Base-by-base conservation (phyloP, 2,113 vertebrate genomes). In the Stegostoma tigrinum region DNA sequence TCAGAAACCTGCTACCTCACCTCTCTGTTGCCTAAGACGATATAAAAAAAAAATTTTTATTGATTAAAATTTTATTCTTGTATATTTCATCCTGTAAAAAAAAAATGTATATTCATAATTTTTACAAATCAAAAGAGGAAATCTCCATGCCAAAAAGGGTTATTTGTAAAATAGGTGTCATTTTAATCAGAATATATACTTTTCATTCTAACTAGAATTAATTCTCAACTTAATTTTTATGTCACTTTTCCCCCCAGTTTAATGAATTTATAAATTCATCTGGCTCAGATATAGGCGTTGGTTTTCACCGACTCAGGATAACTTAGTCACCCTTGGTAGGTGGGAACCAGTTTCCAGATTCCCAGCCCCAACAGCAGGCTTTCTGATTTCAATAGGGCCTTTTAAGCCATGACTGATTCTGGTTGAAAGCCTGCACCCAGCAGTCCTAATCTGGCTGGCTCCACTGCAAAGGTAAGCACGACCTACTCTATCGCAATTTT, bases 21-120 rank as follows among this genome's bases (percentile, higher is more conserved):
- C 97, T 98, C 97, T 97, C 97, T 97, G 97, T 97, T 97, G 96
- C 97, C 97, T 97, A 98, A 97, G 97, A 97, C 97, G 96, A 97
- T 97, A 97, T 97, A 96, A 97, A 96, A 97, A 97, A 98, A 98
- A 97, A 97, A 97, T 97, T 96, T 98, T 98, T 94, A 94, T 23
- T 94, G 64, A 94, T 45, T 70, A 68, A 70, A 45, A 38, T 70
- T 70, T 23, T 45, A 68, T 68, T 94, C 19, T 2, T 45, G 38
- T 34, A 6, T 14, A 38, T 45, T 45, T 94, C 10, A 70, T 68
- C 68, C 64, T 94, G n/a, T 14, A 70, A 21, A 42, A 38, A 83
- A 42, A 83, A 34, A 0, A 83, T 19, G n/a, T 83, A 14, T 38
- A 80, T 15, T 17, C 6, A 5, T 38, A 83, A 42, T 45, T 38